Percentiles rank a stretch among this genome's conserved stretches.
Evolutionary conservation across 1,140 invertebrate genomes (phyloP).

Genomic region (Chrysopa pallens): DNA sequence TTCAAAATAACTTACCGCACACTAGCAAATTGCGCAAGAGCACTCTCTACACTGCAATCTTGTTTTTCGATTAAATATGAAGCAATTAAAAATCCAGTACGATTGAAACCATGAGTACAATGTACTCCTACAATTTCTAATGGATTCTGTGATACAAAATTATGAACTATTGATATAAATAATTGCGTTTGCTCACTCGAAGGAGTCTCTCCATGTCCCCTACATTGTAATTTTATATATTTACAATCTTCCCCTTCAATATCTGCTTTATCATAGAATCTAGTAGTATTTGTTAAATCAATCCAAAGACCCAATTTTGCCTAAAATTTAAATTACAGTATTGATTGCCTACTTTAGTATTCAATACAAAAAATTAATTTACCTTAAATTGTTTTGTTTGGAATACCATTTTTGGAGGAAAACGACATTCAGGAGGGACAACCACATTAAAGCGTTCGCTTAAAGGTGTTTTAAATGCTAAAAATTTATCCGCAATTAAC

Average conservation of each 20-base stretch:
- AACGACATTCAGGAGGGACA: slow-evolving; percentile 61
- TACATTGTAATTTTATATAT: slow-evolving; percentile 76
- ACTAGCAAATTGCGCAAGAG: slow-evolving; percentile 54
- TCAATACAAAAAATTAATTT: slow-evolving; percentile 9
- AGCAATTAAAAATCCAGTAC: slow-evolving; percentile 87
- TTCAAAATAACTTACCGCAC: slow-evolving; percentile 27
- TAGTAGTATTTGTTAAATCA: slow-evolving; percentile 84
- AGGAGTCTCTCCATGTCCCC: slow-evolving; percentile 69
- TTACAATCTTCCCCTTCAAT: slow-evolving; percentile 55
- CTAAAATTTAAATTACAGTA: slow-evolving; percentile 24
- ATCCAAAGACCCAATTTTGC: slow-evolving; percentile 86
- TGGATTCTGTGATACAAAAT: slow-evolving; percentile 64
- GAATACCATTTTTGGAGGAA: slow-evolving; percentile 73
- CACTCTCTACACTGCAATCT: slow-evolving; percentile 61
- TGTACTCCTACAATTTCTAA: slow-evolving; percentile 77
- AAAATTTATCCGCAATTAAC: slow-evolving; percentile 59
- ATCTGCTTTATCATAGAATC: slow-evolving; percentile 74
- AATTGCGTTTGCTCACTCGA: slow-evolving; percentile 52
- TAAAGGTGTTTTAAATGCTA: slow-evolving; percentile 89
- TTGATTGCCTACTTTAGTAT: slow-evolving; percentile 1
- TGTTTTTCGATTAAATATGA: slow-evolving; percentile 74
- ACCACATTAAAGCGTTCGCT: slow-evolving; percentile 55
- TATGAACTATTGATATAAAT: slow-evolving; percentile 62
- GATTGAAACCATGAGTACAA: slow-evolving; percentile 98
- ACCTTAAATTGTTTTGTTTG: slow-evolving; percentile 49